Conservation (phyloP, 2,113 vertebrate genomes). For the Bos javanicus region DNA sequence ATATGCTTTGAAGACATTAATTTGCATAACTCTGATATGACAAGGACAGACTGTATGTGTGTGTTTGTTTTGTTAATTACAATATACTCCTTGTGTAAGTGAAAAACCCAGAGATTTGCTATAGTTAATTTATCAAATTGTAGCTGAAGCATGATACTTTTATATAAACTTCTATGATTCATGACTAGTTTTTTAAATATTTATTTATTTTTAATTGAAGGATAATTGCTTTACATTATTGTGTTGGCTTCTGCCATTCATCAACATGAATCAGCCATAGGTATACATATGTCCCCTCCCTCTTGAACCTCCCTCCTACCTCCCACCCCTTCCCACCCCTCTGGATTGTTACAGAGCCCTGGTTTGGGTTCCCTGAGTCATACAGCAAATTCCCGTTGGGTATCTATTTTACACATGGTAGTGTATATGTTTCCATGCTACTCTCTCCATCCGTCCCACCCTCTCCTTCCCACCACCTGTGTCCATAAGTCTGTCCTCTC, state of each 20-base stretch:
- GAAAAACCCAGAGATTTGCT: neutral
- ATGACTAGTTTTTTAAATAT: neutral
- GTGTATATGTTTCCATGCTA: neutral
- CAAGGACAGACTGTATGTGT: neutral
- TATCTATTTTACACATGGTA: neutral
- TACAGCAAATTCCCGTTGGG: neutral
- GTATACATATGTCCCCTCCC: neutral
- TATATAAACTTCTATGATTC: neutral
- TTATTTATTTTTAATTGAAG: neutral
- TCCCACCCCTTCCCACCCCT: neutral
- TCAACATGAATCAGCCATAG: neutral
- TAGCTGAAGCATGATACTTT: neutral
- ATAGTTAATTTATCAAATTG: neutral
- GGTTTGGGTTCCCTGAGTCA: neutral
- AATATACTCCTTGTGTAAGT: neutral
- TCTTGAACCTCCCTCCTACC: neutral
- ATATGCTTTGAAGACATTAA: neutral
- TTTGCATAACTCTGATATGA: neutral
- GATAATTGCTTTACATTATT: neutral
- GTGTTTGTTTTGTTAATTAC: neutral
- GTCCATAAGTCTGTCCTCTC: neutral
- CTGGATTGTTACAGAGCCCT: neutral
- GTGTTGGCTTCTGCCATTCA: neutral
- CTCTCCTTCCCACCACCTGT: neutral
- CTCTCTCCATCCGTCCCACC: neutral